Evolutionary conservation across 2,113 vertebrate genomes (phyloP), one percentile per base, ranked within the genome.

Genomic region (Rhinolophus sinicus): DNA sequence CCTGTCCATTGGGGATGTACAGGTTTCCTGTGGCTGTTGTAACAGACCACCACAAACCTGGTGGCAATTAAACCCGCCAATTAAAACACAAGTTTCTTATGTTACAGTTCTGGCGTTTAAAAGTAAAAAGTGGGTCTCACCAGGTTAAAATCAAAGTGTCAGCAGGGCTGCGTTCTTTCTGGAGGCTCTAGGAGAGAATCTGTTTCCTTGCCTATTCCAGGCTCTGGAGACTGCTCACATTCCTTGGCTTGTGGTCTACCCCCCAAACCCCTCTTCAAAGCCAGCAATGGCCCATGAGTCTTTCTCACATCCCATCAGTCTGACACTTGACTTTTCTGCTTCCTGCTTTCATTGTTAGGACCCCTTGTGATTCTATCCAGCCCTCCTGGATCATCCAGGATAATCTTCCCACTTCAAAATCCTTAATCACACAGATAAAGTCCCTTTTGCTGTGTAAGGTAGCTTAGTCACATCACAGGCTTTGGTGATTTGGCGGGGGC

Each of bases 271-370:
- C 52, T 13, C n/a, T 64, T 84, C 62, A 82, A 19, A 50, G 52
- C 58, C 40, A 2, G 15, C n/a, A 30, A 2, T 0, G 28, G 78
- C 64, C 0, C 0, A 21, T 24, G 33, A 22, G 18, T 52, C 73
- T 40, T 65, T 56, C 72, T 58, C 14, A 3, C 3, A 3, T 7
- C 44, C 77, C 35, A 2, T 24, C 50, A 33, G 69, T 56, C 47
- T 28, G 75, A 52, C 7, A 1, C 0, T 50, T 0, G 76, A 70
- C 11, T 60, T 47, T 44, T 26, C 40, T 76, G 65, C 52, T 33
- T 64, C 44, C 54, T 52, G 54, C 76, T 72, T 72, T 15, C 52
- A 21, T 83, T 86, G 35, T 38, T 56, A 40, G 67, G 54, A 60
- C 70, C 14, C 14, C 30, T 72, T 3, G 24, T 30, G 40, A 47